Conservation (phyloP, 30 jellyfish, hydroid and myxozoan genomes). For the Cassiopea xamachana region DNA sequence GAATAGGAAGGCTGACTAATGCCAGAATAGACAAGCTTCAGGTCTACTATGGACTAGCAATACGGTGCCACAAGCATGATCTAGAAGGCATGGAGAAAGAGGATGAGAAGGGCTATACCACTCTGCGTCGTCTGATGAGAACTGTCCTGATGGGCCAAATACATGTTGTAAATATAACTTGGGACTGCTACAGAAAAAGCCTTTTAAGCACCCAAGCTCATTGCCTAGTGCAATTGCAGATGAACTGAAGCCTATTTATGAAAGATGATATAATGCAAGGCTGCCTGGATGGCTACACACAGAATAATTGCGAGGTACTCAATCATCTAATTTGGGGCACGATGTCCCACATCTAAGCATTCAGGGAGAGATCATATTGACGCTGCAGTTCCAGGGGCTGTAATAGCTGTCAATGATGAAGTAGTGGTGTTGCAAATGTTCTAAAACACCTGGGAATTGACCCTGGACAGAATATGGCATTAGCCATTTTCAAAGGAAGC, state of each 20-base stretch:
- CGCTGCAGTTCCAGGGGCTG: conserved; percentile 58
- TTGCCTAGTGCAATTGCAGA: conserved; percentile 46
- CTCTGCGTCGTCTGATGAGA: conserved; percentile 4
- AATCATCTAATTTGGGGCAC: conserved; percentile 55
- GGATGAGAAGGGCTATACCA: conserved; percentile 27
- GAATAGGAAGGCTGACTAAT: conserved; percentile 41
- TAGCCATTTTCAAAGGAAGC: no score
- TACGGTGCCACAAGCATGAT: conserved; percentile 23
- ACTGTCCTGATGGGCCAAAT: conserved; percentile 17
- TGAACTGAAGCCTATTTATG: conserved; percentile 36
- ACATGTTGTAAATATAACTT: conserved; percentile 51
- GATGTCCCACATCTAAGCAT: conserved; percentile 23
- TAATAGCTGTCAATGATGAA: conserved; percentile 14
- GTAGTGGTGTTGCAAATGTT: background rate
- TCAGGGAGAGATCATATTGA: conserved; percentile 38
- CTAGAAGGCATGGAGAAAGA: conserved; percentile 34
- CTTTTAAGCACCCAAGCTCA: conserved; percentile 23
- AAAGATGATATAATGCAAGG: conserved; percentile 34
- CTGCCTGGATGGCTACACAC: conserved; percentile 64
- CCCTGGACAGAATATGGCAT: no score
- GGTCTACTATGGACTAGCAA: conserved; percentile 21
- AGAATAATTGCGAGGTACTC: conserved; percentile 46
- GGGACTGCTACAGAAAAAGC: background rate
- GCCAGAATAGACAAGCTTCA: conserved; percentile 42
- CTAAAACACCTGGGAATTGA: background rate